Percentiles rank a stretch among this genome's conserved stretches.
These are phyloP conservation scores for Colius striatus DNA, from an alignment of 2,113 vertebrate species.

Conservation along the genomic window DNA sequence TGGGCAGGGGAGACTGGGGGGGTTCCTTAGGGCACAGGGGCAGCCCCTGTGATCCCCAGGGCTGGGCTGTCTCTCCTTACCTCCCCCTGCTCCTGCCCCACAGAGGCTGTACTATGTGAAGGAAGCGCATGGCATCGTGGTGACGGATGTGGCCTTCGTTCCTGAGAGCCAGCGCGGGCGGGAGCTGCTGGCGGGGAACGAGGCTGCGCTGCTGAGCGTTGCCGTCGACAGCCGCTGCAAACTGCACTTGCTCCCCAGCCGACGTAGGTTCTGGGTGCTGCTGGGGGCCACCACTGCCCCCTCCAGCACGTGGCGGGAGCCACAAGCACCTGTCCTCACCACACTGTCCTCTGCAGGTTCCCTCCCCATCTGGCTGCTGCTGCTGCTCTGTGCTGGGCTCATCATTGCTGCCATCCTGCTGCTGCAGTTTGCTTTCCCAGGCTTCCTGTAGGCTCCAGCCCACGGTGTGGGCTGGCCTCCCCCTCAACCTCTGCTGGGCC, in stretches of 20 bases:
- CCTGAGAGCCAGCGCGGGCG: slow-evolving; percentile 79
- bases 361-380: slow-evolving; percentile 88
- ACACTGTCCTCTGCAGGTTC: slow-evolving; percentile 70
- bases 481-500: neutral
- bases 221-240: slow-evolving; percentile 95
- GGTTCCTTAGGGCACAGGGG: neutral
- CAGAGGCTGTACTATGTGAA: slow-evolving; percentile 92
- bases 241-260: slow-evolving; percentile 83
- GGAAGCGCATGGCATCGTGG: slow-evolving; percentile 94
- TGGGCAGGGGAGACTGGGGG: slow-evolving; percentile 43
- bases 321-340: neutral
- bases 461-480: fast-evolving
- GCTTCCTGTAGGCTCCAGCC: slow-evolving; percentile 78
- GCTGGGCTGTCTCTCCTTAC: no score
- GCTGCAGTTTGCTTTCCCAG: slow-evolving; percentile 87
- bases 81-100: fast-evolving
- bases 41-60: neutral
- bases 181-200: slow-evolving; percentile 81
- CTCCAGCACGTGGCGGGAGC: neutral
- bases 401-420: slow-evolving; percentile 83
- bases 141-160: slow-evolving; percentile 91
- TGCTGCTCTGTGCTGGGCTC: slow-evolving; percentile 85
- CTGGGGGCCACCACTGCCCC: neutral
- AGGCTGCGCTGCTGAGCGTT: slow-evolving; percentile 91
- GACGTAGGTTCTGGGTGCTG: slow-evolving; percentile 79